Base-by-base conservation (phyloP, 2,113 vertebrate genomes). In the Martes martes region DNA sequence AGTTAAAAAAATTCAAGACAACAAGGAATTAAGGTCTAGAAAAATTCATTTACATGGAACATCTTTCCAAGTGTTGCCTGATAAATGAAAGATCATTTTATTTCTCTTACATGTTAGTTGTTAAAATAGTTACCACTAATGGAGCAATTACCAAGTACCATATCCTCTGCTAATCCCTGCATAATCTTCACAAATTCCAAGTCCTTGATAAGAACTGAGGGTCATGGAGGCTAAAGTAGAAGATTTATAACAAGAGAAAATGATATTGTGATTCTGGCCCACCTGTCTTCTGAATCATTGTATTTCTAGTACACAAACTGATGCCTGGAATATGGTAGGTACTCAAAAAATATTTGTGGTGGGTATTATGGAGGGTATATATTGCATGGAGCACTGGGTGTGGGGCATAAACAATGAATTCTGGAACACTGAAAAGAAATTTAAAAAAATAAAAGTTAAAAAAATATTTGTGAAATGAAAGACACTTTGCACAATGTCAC, bases 71-170 rank as follows among this genome's bases (percentile, higher is more conserved):
- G 4, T 39, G 50, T 91, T 83, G 13, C 31, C 2, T 26, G 52
- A 36, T n/a, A 93, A 78, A 31, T 69, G 39, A 96, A 85, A 73
- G 52, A 83, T 91, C 4, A 67, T 55, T 88, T 97, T 95, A 13
- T 47, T 93, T 83, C 57, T 96, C 23, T 67, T 57, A 73, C 19
- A 69, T 47, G 39, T 80, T 91, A 78, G 93, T 73, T 81, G 33
- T 85, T 85, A 50, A 89, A 96, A 69, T 85, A 95, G 31, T 23
- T 36, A 83, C 42, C 50, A 57, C 6, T 42, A 61, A 82, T 36
- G 50, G 42, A 78, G 6, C 57, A n/a, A 42, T 94, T 76, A 80
- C 47, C 47, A 81, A 81, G 31, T 59, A 63, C 8, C 33, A 16
- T 52, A 63, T 2, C 14, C 10, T 94, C 31, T 76, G 63, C n/a